These are phyloP conservation scores for Galaxea fascicularis DNA, from an alignment of 92 coral and sea anemone species.

Conservation along the genomic window DNA sequence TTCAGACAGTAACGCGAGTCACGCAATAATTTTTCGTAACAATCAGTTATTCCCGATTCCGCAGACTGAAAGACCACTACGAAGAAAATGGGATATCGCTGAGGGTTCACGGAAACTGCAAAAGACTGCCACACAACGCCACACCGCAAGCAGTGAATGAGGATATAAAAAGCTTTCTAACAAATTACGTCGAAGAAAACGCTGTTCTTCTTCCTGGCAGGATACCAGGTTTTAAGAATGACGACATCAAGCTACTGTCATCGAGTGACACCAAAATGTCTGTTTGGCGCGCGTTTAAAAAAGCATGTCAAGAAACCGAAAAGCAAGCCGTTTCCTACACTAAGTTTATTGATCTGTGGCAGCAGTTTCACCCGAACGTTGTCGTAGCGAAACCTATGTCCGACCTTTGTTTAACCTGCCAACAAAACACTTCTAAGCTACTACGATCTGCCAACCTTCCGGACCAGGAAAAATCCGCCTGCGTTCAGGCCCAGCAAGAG, in stretches of 20 bases:
- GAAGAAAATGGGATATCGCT: conserved; percentile 1
- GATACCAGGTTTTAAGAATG: conserved; percentile 18
- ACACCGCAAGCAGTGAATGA: conserved; percentile 11
- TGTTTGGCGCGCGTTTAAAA: conserved; percentile 29
- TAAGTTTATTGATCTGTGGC: no score
- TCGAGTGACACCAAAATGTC: conserved; percentile 28
- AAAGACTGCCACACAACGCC: not conserved
- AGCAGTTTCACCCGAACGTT: no score
- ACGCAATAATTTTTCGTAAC: no score
- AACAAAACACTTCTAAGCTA: no score
- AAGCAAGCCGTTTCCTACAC: conserved; percentile 23
- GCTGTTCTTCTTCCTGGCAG: conserved; percentile 34
- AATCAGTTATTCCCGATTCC: no score
- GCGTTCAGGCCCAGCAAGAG: no score
- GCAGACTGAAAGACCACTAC: no score
- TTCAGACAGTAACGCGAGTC: no score
- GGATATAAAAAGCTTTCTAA: conserved; percentile 4
- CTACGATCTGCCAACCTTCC: no score
- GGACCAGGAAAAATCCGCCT: no score
- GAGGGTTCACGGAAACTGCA: not conserved
- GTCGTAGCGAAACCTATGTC: no score
- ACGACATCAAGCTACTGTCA: not conserved
- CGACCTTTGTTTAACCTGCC: no score
- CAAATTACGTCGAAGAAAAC: conserved; percentile 43
- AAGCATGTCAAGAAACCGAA: conserved; percentile 19